phyloP scores from a whole-genome alignment of 1,140 invertebrate species.

The Dreissena rostriformis region DNA sequence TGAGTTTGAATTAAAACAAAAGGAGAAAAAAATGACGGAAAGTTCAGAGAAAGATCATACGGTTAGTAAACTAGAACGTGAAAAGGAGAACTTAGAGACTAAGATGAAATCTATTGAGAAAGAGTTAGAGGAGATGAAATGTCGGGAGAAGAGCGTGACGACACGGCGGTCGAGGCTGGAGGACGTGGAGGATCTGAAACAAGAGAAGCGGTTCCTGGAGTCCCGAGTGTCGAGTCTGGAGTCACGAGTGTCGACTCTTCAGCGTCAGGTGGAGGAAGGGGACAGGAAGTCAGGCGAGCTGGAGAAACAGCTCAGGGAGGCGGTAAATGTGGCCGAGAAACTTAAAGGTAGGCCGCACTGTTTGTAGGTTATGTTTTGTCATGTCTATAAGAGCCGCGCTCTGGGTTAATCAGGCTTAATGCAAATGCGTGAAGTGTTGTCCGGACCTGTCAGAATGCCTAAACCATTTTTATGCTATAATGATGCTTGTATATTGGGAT shows the following conservation, averaged over 20 bases:
- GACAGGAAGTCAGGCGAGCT: slow-evolving; percentile 60
- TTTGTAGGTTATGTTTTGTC: no score
- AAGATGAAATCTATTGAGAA: slow-evolving; percentile 40
- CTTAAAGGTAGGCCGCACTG: slow-evolving; percentile 32
- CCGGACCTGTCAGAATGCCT: no score
- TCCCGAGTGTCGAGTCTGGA: slow-evolving; percentile 76
- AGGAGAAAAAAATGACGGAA: slow-evolving; percentile 55
- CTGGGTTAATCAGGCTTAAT: no score
- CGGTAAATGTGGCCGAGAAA: slow-evolving; percentile 3
- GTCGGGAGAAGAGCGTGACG: slow-evolving; percentile 17
- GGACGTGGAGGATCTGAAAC: slow-evolving; percentile 68
- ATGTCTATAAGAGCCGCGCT: no score
- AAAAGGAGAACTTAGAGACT: slow-evolving; percentile 54
- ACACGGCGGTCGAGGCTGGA: slow-evolving; percentile 54
- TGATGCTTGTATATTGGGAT: no score
- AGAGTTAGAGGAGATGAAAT: slow-evolving; percentile 50
- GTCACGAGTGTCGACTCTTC: slow-evolving; percentile 75
- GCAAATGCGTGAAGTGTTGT: no score
- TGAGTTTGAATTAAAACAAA: slow-evolving; percentile 51
- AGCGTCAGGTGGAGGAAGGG: slow-evolving; percentile 67
- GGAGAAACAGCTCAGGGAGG: slow-evolving; percentile 43
- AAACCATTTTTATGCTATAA: no score
- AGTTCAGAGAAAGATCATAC: slow-evolving; percentile 53
- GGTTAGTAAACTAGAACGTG: slow-evolving; percentile 44
- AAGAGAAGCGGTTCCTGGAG: slow-evolving; percentile 76